Evolutionary conservation across 2,888 invertebrate genomes (phyloP).

Genomic region (Galeruca laticollis): DNA sequence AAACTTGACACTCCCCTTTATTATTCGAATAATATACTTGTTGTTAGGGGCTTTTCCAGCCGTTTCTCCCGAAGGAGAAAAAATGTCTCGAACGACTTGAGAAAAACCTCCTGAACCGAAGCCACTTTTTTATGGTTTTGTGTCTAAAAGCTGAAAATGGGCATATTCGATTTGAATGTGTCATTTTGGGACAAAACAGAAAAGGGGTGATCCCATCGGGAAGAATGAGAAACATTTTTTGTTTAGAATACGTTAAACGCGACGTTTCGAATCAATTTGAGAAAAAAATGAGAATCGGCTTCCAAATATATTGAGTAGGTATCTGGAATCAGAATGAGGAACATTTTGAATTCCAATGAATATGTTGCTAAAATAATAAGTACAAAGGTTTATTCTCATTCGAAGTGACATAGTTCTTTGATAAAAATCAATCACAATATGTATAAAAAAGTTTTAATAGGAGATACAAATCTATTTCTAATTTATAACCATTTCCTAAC

Average conservation of each 20-base stretch:
- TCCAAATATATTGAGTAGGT: too few relatives aligned
- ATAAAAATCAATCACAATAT: too few relatives aligned
- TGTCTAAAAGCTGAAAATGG: conserved; percentile 33
- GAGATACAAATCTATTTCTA: too few relatives aligned
- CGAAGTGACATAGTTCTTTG: too few relatives aligned
- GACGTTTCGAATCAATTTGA: background rate
- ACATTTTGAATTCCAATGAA: too few relatives aligned
- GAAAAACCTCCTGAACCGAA: conserved; percentile 26
- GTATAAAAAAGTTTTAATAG: too few relatives aligned
- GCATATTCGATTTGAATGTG: conserved; percentile 35
- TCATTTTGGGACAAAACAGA: conserved; percentile 21
- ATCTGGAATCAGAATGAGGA: too few relatives aligned
- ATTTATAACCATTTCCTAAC: too few relatives aligned
- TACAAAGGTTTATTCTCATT: too few relatives aligned
- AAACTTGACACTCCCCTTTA: conserved; percentile 34
- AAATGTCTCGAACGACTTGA: conserved; percentile 26
- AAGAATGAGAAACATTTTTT: conserved; percentile 8
- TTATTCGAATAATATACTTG: conserved; percentile 37
- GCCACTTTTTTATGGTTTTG: conserved; percentile 27
- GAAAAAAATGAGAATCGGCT: too few relatives aligned
- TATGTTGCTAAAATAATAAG: too few relatives aligned
- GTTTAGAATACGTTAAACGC: background rate
- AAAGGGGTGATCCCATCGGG: background rate
- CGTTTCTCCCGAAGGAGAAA: conserved; percentile 34
- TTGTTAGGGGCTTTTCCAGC: conserved; percentile 31